A percentile compares a stretch with the other conserved stretches of the same genome.
These are phyloP conservation scores for Apocheima hispidaria DNA, from an alignment of 2,888 invertebrate species.

Conservation along the genomic window DNA sequence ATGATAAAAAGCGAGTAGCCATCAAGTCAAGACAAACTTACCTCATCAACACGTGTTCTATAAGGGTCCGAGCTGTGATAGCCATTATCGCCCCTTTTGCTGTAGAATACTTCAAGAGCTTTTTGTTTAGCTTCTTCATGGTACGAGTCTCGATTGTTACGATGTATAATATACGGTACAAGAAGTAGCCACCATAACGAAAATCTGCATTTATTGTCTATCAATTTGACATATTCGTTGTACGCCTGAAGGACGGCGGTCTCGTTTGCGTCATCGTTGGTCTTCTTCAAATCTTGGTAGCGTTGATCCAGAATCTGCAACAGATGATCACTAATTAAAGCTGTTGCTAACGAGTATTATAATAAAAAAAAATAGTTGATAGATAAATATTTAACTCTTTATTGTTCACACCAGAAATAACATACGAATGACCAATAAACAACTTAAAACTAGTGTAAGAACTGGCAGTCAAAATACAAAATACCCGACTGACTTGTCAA, in stretches of 20 bases:
- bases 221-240: neutral
- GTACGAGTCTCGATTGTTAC: neutral
- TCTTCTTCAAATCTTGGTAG: neutral
- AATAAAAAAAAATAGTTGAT: no score
- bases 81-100: neutral
- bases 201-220: neutral
- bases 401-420: no score
- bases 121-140: neutral
- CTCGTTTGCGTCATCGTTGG: neutral
- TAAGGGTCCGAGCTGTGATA: neutral
- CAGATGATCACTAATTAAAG: no score
- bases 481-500: no score
- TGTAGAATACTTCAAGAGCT: neutral
- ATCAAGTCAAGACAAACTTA: neutral
- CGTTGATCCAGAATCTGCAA: conserved; percentile 5
- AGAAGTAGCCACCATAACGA: neutral
- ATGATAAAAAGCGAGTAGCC: no score
- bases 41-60: neutral
- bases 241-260: neutral
- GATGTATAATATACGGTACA: neutral
- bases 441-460: no score
- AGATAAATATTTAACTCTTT: no score
- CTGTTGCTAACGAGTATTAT: no score
- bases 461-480: no score
- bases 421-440: no score